Evolutionary conservation across 2,113 vertebrate species (phyloP), one percentile per base, ranked within the genome.

Genomic region (Ophthalmolycus amberensis): DNA sequence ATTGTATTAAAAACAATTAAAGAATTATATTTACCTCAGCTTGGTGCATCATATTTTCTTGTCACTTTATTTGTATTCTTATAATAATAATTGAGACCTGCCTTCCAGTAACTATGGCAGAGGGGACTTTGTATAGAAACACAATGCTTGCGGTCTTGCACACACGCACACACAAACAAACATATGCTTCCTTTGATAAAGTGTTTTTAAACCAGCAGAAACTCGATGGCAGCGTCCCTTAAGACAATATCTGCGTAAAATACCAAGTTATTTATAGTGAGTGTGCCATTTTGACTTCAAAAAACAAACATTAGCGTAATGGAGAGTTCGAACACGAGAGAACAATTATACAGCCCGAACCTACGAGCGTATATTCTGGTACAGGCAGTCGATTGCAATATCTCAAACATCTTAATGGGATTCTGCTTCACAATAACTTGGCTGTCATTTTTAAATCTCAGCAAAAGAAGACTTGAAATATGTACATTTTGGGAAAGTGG

Each of bases 111-210:
- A 84, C 75, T 70, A 62, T 75, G 76, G 78, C 74, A 87, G 37
- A 77, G 65, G 76, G 32, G 54, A 77, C 58, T 80, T 80, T 83
- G 76, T 59, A 46, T n/a, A 80, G 58, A 56, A 83, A 88, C 77
- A 89, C 87, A 90, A 90, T 86, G 75, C 68, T 84, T 0, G 14
- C 12, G 70, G 56, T 79, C 58, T 42, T 34, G 48, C 90, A 93
- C 94, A 94, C 71, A 70, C 66, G 20, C 91, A 86, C 76, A 80
- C 89, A 90, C n/a, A n/a, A n/a, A n/a, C 88, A 93, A 91, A 93
- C 94, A 94, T 94, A 93, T 95, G 94, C 89, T 95, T 95, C 94
- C 94, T 95, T 94, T 89, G 94, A 95, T 96, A 95, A 94, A 93
- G 91, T 85, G 85, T 90, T 90, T 82, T 91, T 91, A 89, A 89